Conservation (phyloP, 1,140 invertebrate genomes). For the Trigoniulus corallinus region DNA sequence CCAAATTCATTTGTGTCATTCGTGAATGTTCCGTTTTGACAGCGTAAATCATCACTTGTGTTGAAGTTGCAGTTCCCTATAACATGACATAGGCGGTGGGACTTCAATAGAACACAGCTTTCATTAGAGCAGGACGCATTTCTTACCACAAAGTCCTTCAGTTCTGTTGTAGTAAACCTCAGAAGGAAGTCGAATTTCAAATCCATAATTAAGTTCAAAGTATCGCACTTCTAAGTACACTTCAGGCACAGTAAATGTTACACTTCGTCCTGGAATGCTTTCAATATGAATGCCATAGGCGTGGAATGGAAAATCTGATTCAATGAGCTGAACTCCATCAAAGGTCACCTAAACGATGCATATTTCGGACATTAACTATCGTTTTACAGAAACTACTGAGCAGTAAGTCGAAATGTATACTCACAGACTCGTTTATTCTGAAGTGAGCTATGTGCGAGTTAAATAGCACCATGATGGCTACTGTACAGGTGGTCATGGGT, state of each 20-base stretch:
- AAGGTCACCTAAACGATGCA: conserved; percentile 1
- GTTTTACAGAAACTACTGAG: not conserved
- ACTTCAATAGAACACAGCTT: too few species aligned
- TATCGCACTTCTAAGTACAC: conserved; percentile 21
- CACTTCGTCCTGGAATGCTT: conserved; percentile 9
- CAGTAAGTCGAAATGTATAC: conserved; percentile 1
- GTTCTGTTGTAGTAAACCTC: conserved; percentile 48
- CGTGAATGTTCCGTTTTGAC: conserved; percentile 30
- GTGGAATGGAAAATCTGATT: conserved; percentile 9
- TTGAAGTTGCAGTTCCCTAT: conserved; percentile 44
- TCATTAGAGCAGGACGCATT: too few species aligned
- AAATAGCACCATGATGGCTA: conserved; percentile 43
- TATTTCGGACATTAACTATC: not conserved
- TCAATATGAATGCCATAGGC: conserved; percentile 11
- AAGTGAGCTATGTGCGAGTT: conserved; percentile 38
- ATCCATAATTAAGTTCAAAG: conserved; percentile 27
- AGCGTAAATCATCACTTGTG: conserved; percentile 41
- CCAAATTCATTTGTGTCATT: conserved; percentile 35
- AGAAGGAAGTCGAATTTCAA: conserved; percentile 45
- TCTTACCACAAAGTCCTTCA: conserved; percentile 57
- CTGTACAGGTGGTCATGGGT: conserved; percentile 36
- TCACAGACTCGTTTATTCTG: conserved; percentile 12
- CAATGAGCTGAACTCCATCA: conserved; percentile 4
- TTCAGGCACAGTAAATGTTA: conserved; percentile 16
- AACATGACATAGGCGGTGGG: too few species aligned